Percentiles rank a stretch among this genome's conserved stretches.
Evolutionary conservation across 2,888 invertebrate genomes (phyloP).

Genomic region (Ormyrus nitidulus): DNA sequence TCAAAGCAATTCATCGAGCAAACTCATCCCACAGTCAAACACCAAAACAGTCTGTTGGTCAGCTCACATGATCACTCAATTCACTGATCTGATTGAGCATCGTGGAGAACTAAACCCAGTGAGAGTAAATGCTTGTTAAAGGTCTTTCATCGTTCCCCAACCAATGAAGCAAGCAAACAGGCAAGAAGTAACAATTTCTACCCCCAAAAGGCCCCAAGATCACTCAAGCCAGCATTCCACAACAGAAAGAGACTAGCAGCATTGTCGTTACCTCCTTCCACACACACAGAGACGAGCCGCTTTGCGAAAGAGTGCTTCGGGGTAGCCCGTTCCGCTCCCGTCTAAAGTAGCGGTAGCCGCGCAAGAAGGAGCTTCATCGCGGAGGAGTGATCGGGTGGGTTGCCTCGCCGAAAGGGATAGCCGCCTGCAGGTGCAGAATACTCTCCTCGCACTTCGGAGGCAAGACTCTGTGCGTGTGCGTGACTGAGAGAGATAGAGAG

Average conservation of each 20-base stretch:
- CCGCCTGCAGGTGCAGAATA: slow-evolving; percentile 9
- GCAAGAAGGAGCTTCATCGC: slow-evolving; percentile 6
- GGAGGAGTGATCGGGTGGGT: background rate
- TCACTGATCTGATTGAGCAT: slow-evolving; percentile 2
- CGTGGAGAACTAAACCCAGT: background rate
- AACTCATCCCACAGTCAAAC: background rate
- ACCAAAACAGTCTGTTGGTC: background rate
- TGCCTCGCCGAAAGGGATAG: background rate
- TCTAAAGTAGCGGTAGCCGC: background rate
- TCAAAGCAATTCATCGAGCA: too few species aligned
- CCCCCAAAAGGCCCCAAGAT: background rate
- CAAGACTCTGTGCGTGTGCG: too few species aligned
- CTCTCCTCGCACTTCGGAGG: background rate
- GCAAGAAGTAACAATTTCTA: background rate
- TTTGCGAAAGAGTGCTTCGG: background rate
- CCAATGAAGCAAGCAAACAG: background rate
- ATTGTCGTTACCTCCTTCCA: slow-evolving; percentile 1
- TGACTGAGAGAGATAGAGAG: too few species aligned
- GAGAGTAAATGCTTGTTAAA: background rate
- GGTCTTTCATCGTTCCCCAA: background rate
- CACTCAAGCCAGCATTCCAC: background rate
- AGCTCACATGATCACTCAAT: slow-evolving; percentile 27
- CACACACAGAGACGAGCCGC: too few species aligned
- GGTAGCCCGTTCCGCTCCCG: background rate
- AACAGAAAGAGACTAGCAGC: background rate